These are phyloP conservation scores for Tetranychus truncatus DNA, from an alignment of 2,888 invertebrate species.

Conservation along the genomic window DNA sequence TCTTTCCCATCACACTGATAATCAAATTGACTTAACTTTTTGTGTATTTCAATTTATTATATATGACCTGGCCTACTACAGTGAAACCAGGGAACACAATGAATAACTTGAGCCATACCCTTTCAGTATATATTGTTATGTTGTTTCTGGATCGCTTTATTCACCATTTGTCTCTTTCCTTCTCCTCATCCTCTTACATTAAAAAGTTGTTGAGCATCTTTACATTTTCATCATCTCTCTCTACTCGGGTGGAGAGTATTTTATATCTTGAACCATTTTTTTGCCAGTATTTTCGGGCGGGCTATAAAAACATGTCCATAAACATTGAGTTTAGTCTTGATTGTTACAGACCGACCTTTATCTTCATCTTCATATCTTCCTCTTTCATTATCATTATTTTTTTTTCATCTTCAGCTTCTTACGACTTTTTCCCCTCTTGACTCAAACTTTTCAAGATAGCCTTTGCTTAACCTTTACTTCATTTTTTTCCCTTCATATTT, in stretches of 20 bases:
- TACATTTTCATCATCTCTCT: constrained; percentile 2
- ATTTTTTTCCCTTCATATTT: not conserved
- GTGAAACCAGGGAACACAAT: not conserved
- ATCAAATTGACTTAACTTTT: not conserved
- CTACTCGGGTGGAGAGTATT: constrained; percentile 5
- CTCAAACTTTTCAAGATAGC: not conserved
- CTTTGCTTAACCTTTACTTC: not conserved
- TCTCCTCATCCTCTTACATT: not conserved
- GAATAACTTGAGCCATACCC: not conserved
- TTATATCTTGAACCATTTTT: not conserved
- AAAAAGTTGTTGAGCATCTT: constrained; percentile 2
- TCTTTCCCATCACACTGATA: not conserved
- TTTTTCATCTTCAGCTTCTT: not conserved
- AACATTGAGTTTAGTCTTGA: not conserved
- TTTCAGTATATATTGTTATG: not conserved
- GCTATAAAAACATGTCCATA: constrained; percentile 1
- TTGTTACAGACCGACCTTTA: constrained; percentile 1
- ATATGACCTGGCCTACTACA: not conserved
- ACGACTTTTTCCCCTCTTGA: not conserved
- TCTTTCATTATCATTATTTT: not conserved
- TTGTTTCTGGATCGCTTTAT: not conserved
- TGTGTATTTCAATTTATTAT: not conserved
- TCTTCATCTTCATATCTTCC: not conserved
- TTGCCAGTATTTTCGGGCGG: not conserved
- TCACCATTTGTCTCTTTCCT: not conserved